These are phyloP conservation scores for Apomyelois bistriatella DNA, from an alignment of 2,888 invertebrate species.

Conservation along the genomic window DNA sequence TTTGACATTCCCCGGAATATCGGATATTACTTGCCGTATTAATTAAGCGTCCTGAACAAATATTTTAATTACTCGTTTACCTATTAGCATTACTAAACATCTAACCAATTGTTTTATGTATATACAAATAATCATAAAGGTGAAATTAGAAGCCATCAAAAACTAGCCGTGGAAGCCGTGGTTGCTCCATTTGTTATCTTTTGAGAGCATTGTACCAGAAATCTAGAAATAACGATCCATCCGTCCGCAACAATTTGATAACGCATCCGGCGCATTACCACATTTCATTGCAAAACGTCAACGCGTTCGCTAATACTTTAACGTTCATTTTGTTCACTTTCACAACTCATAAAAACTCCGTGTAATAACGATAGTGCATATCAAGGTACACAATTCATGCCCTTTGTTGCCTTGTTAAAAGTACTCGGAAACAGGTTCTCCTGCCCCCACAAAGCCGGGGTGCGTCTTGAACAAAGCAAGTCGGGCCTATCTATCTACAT, in stretches of 20 bases:
- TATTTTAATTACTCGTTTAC: not conserved
- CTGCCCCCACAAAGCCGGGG: constrained; percentile 44
- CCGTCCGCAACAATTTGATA: constrained; percentile 49
- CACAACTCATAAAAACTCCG: constrained; percentile 21
- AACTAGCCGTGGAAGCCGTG: too few species aligned
- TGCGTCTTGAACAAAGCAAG: constrained; percentile 48
- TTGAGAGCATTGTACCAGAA: constrained; percentile 55
- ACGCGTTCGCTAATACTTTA: constrained; percentile 9
- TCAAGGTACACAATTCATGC: constrained; percentile 33
- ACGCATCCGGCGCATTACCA: constrained; percentile 43
- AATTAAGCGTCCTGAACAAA: not conserved
- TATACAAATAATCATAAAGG: not conserved
- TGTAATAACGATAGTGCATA: constrained; percentile 23
- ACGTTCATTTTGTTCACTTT: constrained; percentile 16
- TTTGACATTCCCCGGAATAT: constrained; percentile 32
- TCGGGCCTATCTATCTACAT: constrained; percentile 40
- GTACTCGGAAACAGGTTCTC: constrained; percentile 54
- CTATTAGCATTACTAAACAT: not conserved
- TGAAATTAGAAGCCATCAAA: too few species aligned
- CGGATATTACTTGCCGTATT: constrained; percentile 20
- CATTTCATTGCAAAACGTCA: constrained; percentile 11
- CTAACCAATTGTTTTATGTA: not conserved
- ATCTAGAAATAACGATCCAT: constrained; percentile 44
- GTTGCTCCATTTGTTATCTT: constrained; percentile 41
- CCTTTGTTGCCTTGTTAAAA: constrained; percentile 45